Base-by-base conservation (phyloP, 2,797 vertebrate genomes). In the Loriculus beryllinus region DNA sequence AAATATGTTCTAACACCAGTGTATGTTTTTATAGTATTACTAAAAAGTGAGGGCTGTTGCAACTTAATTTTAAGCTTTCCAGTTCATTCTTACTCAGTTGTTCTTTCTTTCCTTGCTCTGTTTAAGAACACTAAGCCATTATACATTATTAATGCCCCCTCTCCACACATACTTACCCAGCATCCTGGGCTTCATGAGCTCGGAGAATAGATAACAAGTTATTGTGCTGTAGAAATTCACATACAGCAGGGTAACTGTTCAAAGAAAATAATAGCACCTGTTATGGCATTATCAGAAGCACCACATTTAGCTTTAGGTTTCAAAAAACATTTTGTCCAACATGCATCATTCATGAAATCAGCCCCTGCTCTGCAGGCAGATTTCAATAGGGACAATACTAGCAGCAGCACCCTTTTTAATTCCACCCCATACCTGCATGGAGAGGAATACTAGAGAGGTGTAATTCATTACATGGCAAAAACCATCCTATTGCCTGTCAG, bases 171-270 rank as follows among this genome's bases (percentile, higher is more conserved):
- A 97, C 99, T 95, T 98, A 99, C 99, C 99, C 99, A 84, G 99
- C 99, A 18, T 99, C 99, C 96, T 99, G 99, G 87, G 99, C 99
- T 98, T 99, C 99, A 18, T 99, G 99, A 86, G 99, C 99, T 98
- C 99, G 98, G 94, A 99, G 99, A 98, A 99, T 99, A 92, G 99
- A 99, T 98, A 99, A 98, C 97, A 99, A 98, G 97, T 99, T 99
- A 98, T 99, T 99, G 98, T 99, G 99, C 98, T 99, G 99, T 97
- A 99, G 97, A 97, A 99, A 99, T 98, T 99, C 99, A 93, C 99
- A 99, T 91, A 99, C 99, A 85, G 99, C 99, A 15, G 99, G 99
- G 96, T 99, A 99, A 98, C 99, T 99, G 97, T 88, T 89, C 67
- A 87, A 91, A 96, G 93, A 94, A 89, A 93, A 71, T 26, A 94